Conservation (phyloP, 2,113 vertebrate species). For the Ceyx melanurus region DNA sequence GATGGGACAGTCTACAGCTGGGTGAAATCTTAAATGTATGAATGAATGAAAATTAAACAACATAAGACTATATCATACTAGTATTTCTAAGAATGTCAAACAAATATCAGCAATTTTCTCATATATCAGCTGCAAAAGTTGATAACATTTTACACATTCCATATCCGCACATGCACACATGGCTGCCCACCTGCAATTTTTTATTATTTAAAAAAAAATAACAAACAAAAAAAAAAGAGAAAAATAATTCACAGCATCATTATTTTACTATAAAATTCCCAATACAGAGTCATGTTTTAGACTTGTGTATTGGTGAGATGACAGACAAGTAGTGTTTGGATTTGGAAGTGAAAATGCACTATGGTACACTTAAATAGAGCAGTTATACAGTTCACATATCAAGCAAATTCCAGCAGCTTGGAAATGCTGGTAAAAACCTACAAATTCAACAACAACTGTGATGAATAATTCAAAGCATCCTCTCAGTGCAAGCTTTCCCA, state of each 20-base stretch:
- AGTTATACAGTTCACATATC: conserved; percentile 35
- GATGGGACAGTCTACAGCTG: background rate
- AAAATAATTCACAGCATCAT: background rate
- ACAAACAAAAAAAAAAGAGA: background rate
- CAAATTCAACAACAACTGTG: conserved; percentile 42
- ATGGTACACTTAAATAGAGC: conserved; percentile 9
- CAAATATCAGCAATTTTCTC: background rate
- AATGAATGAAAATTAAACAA: background rate
- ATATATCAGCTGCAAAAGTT: background rate
- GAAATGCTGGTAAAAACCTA: conserved; percentile 36
- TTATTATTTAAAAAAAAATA: background rate
- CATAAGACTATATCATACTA: background rate
- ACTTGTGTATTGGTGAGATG: background rate
- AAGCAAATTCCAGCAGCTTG: conserved; percentile 46
- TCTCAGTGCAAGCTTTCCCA: background rate
- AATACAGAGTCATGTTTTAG: background rate
- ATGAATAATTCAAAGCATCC: conserved; percentile 63
- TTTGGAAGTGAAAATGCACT: background rate
- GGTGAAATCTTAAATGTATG: background rate
- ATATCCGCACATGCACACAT: background rate
- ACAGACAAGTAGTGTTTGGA: background rate
- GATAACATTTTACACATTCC: background rate
- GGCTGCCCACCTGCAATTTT: background rate
- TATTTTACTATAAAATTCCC: background rate
- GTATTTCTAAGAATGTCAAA: background rate